Conservation (phyloP, 2,113 vertebrate species). For the Antechinus stuartii region DNA sequence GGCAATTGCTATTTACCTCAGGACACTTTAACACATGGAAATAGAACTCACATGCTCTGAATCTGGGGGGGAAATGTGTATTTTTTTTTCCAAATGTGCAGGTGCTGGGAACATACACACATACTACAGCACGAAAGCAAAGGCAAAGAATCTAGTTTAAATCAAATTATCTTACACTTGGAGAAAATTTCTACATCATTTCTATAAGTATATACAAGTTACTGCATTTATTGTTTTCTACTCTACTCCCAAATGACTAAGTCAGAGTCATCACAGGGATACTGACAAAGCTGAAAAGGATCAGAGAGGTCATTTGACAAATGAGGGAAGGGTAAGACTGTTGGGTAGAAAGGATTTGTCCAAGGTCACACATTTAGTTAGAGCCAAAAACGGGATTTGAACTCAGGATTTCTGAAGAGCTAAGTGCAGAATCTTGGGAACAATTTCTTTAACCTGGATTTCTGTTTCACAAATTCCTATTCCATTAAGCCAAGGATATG, state of each 20-base stretch:
- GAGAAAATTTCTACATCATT: not conserved
- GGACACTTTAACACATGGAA: not conserved
- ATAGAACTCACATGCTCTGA: not conserved
- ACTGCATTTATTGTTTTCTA: conserved; percentile 22
- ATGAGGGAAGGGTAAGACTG: no score
- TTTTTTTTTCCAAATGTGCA: not conserved
- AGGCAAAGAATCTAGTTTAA: conserved; percentile 14
- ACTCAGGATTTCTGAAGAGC: not conserved
- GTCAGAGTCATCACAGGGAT: not conserved
- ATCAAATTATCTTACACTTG: conserved; percentile 6
- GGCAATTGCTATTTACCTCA: not conserved
- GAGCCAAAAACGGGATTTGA: not conserved
- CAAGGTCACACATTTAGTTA: not conserved
- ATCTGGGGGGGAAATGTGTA: no score
- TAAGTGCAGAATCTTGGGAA: not conserved
- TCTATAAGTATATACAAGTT: not conserved
- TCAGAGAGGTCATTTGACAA: not conserved
- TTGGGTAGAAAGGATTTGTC: no score
- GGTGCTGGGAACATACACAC: not conserved
- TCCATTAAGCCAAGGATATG: conserved; percentile 27
- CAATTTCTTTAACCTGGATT: conserved; percentile 34
- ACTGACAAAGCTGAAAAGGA: not conserved
- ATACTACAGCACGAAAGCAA: not conserved
- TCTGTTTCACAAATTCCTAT: conserved; percentile 14
- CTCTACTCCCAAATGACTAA: conserved; percentile 24